Conservation (phyloP, 2,797 vertebrate genomes). For the Balearica regulorum region DNA sequence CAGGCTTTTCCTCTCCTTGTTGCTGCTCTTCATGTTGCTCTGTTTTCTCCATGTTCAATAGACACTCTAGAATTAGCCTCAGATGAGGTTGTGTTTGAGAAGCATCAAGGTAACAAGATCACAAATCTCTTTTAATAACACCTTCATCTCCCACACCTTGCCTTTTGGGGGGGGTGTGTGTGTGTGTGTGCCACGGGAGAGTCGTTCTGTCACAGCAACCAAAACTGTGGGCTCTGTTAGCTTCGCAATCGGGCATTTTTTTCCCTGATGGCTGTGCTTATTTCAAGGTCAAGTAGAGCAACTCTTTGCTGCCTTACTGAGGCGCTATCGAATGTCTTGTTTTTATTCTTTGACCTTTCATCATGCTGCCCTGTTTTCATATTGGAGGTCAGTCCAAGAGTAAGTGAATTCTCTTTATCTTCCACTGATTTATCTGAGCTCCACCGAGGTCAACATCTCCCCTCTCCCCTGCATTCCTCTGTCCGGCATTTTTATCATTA, state of each 20-base stretch:
- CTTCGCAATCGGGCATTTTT: background rate
- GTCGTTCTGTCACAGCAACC: background rate
- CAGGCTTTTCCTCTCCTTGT: background rate
- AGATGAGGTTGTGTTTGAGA: background rate
- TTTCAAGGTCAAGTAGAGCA: background rate
- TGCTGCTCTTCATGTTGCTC: background rate
- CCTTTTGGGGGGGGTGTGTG: background rate
- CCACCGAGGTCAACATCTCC: background rate
- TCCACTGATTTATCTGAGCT: background rate
- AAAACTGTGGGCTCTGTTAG: background rate
- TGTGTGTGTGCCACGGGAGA: too few relatives aligned
- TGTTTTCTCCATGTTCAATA: background rate
- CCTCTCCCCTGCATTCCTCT: background rate
- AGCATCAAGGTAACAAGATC: background rate
- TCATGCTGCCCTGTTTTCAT: background rate
- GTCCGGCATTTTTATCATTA: background rate
- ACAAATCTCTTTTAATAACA: background rate
- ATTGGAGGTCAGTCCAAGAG: background rate
- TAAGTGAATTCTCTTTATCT: constrained; percentile 18
- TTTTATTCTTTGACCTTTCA: background rate
- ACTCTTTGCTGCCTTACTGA: background rate
- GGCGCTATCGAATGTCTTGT: background rate
- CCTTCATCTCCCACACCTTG: background rate
- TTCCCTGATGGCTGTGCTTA: background rate
- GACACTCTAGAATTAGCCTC: background rate